These are phyloP conservation scores for Pristionchus japonicus DNA, from an alignment of 2,888 invertebrate species.

Conservation along the genomic window DNA sequence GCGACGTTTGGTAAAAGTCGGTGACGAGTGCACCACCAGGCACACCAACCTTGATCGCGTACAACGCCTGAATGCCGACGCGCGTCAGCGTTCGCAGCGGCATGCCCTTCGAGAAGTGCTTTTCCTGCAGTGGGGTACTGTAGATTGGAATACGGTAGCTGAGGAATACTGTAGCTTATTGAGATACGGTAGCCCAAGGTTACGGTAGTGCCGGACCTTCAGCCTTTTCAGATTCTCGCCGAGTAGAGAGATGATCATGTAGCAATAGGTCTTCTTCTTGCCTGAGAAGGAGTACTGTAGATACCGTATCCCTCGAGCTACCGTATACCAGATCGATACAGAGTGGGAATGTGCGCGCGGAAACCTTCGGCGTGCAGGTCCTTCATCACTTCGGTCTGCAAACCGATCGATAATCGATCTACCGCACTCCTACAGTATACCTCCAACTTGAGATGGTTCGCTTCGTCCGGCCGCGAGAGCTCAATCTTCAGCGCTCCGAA, in stretches of 20 bases:
- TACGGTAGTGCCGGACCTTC: too few relatives aligned
- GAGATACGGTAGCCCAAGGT: too few relatives aligned
- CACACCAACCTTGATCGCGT: slow-evolving; percentile 41
- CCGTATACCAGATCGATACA: slow-evolving; percentile 61
- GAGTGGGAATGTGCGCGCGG: slow-evolving; percentile 57
- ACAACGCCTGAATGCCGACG: slow-evolving; percentile 27
- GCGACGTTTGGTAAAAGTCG: background rate
- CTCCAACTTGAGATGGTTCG: slow-evolving; percentile 42
- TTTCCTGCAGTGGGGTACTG: too few relatives aligned
- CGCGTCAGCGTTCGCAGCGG: slow-evolving; percentile 18
- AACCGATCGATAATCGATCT: too few relatives aligned
- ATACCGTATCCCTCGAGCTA: background rate
- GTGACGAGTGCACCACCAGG: too few relatives aligned
- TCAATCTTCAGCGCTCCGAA: slow-evolving; percentile 36
- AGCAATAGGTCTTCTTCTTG: slow-evolving; percentile 55
- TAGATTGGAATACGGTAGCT: too few relatives aligned
- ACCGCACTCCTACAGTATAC: slow-evolving; percentile 35
- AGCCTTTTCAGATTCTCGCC: slow-evolving; percentile 61
- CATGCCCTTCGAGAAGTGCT: slow-evolving; percentile 38
- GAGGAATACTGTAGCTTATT: background rate
- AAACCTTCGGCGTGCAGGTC: slow-evolving; percentile 46
- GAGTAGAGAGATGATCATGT: slow-evolving; percentile 68
- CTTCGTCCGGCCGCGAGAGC: background rate
- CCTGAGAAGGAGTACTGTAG: too few relatives aligned
- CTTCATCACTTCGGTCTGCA: slow-evolving; percentile 40